phyloP scores from a whole-genome alignment of 1,140 invertebrate genomes.

The Hermatobates lingyangjiaoensis region DNA sequence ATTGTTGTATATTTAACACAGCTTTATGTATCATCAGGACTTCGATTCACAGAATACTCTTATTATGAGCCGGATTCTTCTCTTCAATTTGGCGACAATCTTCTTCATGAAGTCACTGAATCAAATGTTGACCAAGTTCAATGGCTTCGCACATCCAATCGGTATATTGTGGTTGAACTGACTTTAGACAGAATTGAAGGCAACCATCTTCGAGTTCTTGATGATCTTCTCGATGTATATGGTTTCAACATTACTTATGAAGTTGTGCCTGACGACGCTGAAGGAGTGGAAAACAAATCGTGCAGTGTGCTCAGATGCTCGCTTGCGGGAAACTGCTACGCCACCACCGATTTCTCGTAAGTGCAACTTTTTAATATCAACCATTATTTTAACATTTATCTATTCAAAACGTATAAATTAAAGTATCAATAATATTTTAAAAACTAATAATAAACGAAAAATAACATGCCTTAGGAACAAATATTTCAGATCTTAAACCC shows the following conservation, averaged over 20 bases:
- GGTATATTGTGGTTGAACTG: slow-evolving; percentile 61
- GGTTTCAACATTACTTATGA: slow-evolving; percentile 88
- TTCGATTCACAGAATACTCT: slow-evolving; percentile 65
- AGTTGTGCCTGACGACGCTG: slow-evolving; percentile 24
- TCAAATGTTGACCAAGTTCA: slow-evolving; percentile 42
- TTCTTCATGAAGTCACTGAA: slow-evolving; percentile 12
- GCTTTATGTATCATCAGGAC: slow-evolving; percentile 58
- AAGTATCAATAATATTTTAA: too few species aligned
- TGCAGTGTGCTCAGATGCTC: slow-evolving; percentile 64
- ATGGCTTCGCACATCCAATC: slow-evolving; percentile 45
- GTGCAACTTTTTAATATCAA: slow-evolving; percentile 20
- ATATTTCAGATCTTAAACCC: too few species aligned
- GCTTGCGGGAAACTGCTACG: slow-evolving; percentile 63
- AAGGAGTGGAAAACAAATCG: slow-evolving; percentile 23
- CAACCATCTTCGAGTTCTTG: slow-evolving; percentile 59
- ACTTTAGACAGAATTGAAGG: slow-evolving; percentile 50
- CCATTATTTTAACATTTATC: too few species aligned
- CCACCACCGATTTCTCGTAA: slow-evolving; percentile 44
- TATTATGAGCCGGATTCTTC: slow-evolving; percentile 44
- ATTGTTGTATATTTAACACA: slow-evolving; percentile 77
- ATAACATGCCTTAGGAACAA: too few species aligned
- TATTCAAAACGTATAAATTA: too few species aligned
- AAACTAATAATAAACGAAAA: too few species aligned
- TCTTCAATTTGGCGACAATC: slow-evolving; percentile 9
- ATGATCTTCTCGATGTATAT: slow-evolving; percentile 62